Base-by-base conservation (phyloP, 2,797 vertebrate genomes). In the Sparus aurata region DNA sequence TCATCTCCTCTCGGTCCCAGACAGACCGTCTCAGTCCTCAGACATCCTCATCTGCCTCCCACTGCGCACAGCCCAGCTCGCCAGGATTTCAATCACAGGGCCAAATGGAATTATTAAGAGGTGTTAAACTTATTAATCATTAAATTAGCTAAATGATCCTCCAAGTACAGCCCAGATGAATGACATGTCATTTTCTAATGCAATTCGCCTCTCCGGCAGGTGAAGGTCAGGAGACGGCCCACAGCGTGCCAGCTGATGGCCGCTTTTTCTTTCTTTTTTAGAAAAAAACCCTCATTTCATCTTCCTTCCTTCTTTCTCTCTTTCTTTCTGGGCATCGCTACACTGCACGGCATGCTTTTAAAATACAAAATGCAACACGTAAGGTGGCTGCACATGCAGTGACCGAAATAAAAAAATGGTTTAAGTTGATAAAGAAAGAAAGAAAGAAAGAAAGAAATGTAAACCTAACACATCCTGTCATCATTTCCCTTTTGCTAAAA, bases 101-200 rank as follows among this genome's bases (percentile, higher is more conserved):
- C 96, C 96, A 97, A 97, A 98, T 98, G 96, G 97, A 98, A 98
- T 98, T 97, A 98, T 97, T 97, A 98, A 96, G 96, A 97, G 96
- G 97, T 98, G 98, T 97, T 98, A 97, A 98, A 98, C 96, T 95
- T 98, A 97, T 98, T 98, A 98, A 97, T 98, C 97, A 97, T 98
- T 97, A 97, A 97, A 98, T 99, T 98, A 97, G 96, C 96, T 97
- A 97, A 98, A 98, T 97, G 96, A 97, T 98, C 96, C 96, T 97
- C 95, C 95, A 96, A 97, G 96, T 97, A 96, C 95, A 93, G 93
- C 91, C 83, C 94, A 97, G 96, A 98, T 97, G 96, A 98, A 98
- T 97, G 96, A 95, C 96, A 94, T 97, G 96, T 95, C 96, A 97
- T 97, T 96, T 96, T 96, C 94, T 97, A 97, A 97, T 97, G 96